phyloP scores from a whole-genome alignment of 2,113 vertebrate species.

The Excalfactoria chinensis region DNA sequence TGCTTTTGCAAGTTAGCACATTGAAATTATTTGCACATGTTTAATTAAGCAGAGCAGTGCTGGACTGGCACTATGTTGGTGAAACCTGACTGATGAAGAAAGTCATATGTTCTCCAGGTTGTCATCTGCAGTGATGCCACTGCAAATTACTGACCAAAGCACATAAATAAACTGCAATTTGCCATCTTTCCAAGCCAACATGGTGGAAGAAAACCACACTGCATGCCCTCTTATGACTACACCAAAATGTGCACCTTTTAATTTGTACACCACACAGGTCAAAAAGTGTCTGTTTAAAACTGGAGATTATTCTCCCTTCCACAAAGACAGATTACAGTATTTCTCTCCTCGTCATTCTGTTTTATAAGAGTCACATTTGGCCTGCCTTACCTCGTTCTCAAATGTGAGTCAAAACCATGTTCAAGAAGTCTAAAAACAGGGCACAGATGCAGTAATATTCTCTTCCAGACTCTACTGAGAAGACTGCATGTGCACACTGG shows the following conservation, averaged over 20 bases:
- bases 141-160: not conserved
- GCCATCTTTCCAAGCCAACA: not conserved
- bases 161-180: not conserved
- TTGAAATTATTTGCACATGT: not conserved
- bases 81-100: not conserved
- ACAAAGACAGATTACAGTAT: not conserved
- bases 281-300: not conserved
- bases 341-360: not conserved
- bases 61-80: not conserved
- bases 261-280: not conserved
- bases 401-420: not conserved
- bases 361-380: not conserved
- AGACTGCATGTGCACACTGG: not conserved
- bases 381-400: not conserved
- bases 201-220: not conserved
- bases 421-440: not conserved
- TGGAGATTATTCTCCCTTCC: not conserved
- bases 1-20: conserved; percentile 5
- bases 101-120: not conserved
- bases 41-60: not conserved
- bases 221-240: not conserved
- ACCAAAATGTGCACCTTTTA: not conserved
- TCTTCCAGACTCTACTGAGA: not conserved
- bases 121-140: not conserved
- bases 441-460: not conserved